Conservation (phyloP, 1,140 invertebrate genomes). For the Drosophila pseudoananassae region DNA sequence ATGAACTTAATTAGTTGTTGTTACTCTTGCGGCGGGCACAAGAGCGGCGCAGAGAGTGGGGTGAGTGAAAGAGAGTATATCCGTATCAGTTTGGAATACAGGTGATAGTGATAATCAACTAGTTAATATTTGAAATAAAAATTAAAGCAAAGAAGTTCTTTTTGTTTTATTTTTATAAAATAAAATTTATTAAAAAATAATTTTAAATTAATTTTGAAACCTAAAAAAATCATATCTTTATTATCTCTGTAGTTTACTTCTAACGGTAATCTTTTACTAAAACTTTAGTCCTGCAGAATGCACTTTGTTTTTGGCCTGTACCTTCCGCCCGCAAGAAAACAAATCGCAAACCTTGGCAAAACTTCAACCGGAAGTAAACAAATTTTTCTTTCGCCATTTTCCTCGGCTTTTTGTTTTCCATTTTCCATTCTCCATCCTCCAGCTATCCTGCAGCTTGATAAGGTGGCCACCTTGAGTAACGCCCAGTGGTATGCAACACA, state of each 20-base stretch:
- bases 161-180: too few species aligned
- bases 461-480: slow-evolving; percentile 2
- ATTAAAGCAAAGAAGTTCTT: too few species aligned
- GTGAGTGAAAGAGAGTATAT: neutral
- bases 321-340: slow-evolving; percentile 12
- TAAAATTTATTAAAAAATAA: too few species aligned
- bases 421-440: neutral
- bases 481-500: slow-evolving; percentile 42
- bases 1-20: slow-evolving; percentile 83
- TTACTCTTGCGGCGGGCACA: slow-evolving; percentile 24
- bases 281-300: neutral
- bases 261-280: neutral
- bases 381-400: slow-evolving; percentile 39
- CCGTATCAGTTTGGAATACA: neutral
- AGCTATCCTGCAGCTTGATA: too few species aligned
- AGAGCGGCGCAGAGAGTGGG: neutral
- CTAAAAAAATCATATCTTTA: neutral
- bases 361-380: slow-evolving; percentile 48
- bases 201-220: too few species aligned
- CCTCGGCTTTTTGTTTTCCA: slow-evolving; percentile 2
- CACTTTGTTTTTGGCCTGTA: slow-evolving; percentile 22
- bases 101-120: neutral
- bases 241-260: neutral
- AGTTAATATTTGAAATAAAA: neutral
- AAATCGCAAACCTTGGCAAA: slow-evolving; percentile 43